Evolutionary conservation across 1,140 invertebrate species (phyloP).

Genomic region (Spodoptera frugiperda): DNA sequence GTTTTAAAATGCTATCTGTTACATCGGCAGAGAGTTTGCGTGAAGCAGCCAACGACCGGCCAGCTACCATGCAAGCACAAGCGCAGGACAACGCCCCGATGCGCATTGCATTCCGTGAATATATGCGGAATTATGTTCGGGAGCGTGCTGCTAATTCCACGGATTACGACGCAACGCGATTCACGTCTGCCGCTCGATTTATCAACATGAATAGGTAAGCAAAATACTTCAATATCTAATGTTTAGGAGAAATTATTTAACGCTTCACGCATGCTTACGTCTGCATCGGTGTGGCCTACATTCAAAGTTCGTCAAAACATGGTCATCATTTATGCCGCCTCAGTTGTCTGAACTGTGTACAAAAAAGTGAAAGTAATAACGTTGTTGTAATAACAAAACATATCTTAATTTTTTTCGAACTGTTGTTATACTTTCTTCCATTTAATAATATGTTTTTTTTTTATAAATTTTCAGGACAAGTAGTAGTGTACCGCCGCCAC

Average conservation of each 20-base stretch:
- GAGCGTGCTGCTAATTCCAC: conserved; percentile 56
- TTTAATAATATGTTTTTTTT: too few species aligned
- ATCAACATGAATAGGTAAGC: conserved; percentile 21
- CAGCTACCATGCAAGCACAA: not conserved
- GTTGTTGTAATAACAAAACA: too few species aligned
- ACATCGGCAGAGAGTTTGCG: conserved; percentile 55
- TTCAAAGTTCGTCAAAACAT: too few species aligned
- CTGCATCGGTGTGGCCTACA: not conserved
- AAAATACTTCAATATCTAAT: not conserved
- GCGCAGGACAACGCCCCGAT: conserved; percentile 48
- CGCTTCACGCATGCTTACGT: not conserved
- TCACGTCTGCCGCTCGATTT: conserved; percentile 56
- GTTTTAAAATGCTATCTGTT: conserved; percentile 11
- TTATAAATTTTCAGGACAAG: conserved; percentile 11
- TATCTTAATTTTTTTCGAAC: too few species aligned
- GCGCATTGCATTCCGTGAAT: conserved; percentile 61
- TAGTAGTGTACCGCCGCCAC: conserved; percentile 6
- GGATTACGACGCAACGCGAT: conserved; percentile 63
- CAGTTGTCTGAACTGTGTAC: too few species aligned
- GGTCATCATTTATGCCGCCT: too few species aligned
- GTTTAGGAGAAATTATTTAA: not conserved
- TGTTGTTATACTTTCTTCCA: too few species aligned
- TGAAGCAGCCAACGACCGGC: conserved; percentile 49
- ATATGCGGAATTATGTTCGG: conserved; percentile 59
- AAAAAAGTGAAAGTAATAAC: too few species aligned